Conservation (phyloP, 2,113 vertebrate genomes). For the Sphaerodactylus townsendi region DNA sequence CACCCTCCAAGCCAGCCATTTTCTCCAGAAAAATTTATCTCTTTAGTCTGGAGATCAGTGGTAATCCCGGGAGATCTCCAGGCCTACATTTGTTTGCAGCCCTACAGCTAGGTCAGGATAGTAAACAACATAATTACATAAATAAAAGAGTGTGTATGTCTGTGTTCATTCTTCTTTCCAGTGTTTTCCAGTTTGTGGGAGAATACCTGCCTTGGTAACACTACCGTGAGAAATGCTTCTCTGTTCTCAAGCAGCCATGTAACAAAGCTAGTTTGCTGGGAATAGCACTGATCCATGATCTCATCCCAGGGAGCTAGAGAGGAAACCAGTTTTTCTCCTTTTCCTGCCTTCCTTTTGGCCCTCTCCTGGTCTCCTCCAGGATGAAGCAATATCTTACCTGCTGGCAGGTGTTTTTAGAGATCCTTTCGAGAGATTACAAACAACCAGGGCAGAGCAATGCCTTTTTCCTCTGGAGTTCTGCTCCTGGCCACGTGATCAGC, state of each 20-base stretch:
- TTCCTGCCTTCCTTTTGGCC: constrained; percentile 22
- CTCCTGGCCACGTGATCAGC: neutral
- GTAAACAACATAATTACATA: too few species aligned
- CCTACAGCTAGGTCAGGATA: too few species aligned
- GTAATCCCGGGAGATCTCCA: too few species aligned
- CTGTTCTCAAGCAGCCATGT: constrained; percentile 39
- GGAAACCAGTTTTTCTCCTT: constrained; percentile 73
- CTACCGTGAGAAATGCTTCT: neutral
- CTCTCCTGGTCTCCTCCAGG: constrained; percentile 28
- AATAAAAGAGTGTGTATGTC: neutral
- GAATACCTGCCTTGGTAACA: neutral
- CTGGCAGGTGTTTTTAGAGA: constrained; percentile 55
- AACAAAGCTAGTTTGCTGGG: constrained; percentile 42
- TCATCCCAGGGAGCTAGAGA: constrained; percentile 61
- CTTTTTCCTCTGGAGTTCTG: constrained; percentile 28
- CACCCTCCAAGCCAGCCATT: too few species aligned
- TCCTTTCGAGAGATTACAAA: constrained; percentile 50
- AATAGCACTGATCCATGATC: constrained; percentile 55
- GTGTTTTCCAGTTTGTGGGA: neutral
- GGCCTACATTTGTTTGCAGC: too few species aligned
- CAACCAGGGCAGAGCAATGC: neutral
- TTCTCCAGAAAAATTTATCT: too few species aligned
- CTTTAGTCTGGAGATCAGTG: too few species aligned
- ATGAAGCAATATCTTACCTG: constrained; percentile 58
- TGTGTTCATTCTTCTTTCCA: too few species aligned